These are phyloP conservation scores for Chaenogobius annularis DNA, from an alignment of 2,113 vertebrate species.

Conservation along the genomic window DNA sequence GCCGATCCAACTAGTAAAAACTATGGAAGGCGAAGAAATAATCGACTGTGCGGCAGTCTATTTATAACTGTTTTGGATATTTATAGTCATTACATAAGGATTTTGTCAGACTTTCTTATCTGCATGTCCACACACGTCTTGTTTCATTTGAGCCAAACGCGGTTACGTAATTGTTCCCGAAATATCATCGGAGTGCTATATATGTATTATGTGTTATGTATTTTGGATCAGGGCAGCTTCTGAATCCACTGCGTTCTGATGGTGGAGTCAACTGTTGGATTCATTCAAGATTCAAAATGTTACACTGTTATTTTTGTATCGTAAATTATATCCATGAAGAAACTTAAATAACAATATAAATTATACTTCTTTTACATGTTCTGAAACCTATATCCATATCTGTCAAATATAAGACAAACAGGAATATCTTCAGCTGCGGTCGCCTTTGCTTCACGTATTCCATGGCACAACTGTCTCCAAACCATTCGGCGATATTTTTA, in stretches of 20 bases:
- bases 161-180: constrained; percentile 55
- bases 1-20: constrained; percentile 22
- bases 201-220: constrained; percentile 21
- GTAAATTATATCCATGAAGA: too few species aligned
- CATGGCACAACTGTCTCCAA: too few species aligned
- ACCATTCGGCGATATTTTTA: too few species aligned
- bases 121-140: constrained; percentile 30
- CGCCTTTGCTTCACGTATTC: too few species aligned
- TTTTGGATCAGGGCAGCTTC: constrained; percentile 35
- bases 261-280: constrained; percentile 8
- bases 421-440: too few species aligned
- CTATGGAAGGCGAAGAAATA: constrained; percentile 22
- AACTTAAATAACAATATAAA: too few species aligned
- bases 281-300: too few species aligned
- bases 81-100: constrained; percentile 51
- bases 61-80: constrained; percentile 53
- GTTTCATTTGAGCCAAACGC: constrained; percentile 27
- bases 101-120: constrained; percentile 51
- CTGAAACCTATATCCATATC: too few species aligned
- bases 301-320: background rate
- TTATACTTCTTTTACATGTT: background rate
- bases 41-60: constrained; percentile 23
- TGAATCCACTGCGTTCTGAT: constrained; percentile 10
- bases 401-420: too few species aligned
- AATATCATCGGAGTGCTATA: constrained; percentile 42